Conservation (phyloP, 1,140 invertebrate species). For the Zaprionus vittiger region DNA sequence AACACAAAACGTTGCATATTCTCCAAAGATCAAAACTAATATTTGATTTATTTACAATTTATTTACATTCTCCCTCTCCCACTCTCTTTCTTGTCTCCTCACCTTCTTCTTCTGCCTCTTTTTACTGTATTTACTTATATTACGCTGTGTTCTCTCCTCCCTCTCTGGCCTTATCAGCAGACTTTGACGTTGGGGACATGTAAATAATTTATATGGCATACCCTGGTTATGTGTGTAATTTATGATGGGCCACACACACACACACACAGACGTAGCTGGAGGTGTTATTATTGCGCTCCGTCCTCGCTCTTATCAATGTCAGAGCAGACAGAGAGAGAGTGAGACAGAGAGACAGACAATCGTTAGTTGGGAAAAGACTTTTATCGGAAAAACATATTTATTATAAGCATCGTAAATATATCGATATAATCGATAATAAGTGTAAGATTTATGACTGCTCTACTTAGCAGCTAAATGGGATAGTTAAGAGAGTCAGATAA, state of each 20-base stretch:
- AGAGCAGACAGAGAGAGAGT: slow-evolving; percentile 8
- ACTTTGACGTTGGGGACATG: slow-evolving; percentile 81
- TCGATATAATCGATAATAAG: slow-evolving; percentile 4
- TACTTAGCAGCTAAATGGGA: neutral
- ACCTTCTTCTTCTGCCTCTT: neutral
- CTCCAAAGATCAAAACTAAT: slow-evolving; percentile 47
- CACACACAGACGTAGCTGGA: slow-evolving; percentile 24
- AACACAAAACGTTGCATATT: slow-evolving; percentile 31
- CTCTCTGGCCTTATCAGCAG: slow-evolving; percentile 66
- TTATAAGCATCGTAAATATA: slow-evolving; percentile 13
- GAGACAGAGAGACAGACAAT: neutral
- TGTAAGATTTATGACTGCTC: neutral
- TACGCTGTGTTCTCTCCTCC: slow-evolving; percentile 27
- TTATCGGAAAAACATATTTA: slow-evolving; percentile 22
- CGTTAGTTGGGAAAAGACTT: slow-evolving; percentile 5
- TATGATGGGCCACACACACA: slow-evolving; percentile 63
- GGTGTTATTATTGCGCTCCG: slow-evolving; percentile 57
- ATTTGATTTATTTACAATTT: slow-evolving; percentile 76
- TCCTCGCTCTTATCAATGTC: slow-evolving; percentile 49
- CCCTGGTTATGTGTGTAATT: slow-evolving; percentile 77
- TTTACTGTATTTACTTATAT: slow-evolving; percentile 30
- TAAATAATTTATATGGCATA: slow-evolving; percentile 82
- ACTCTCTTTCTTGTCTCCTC: slow-evolving; percentile 8
- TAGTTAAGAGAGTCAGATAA: neutral
- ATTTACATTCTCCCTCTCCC: slow-evolving; percentile 42